phyloP scores from a whole-genome alignment of 1,140 invertebrate genomes.

The Octopus sinensis region DNA sequence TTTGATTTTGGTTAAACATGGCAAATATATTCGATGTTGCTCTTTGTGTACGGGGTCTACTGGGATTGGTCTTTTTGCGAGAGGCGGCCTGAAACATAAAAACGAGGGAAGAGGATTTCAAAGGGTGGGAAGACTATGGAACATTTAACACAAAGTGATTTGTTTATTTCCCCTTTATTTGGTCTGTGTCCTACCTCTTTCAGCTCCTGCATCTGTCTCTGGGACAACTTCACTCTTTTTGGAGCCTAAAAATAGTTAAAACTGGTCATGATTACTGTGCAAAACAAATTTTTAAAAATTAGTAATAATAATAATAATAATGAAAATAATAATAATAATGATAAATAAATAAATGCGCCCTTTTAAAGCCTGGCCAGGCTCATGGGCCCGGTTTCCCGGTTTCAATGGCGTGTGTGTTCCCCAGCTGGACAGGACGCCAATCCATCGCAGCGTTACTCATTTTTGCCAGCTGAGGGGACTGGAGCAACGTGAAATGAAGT shows the following conservation, averaged over 20 bases:
- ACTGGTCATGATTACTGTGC: background rate
- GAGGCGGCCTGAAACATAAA: slow-evolving; percentile 17
- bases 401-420: too few species aligned
- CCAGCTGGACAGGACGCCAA: too few species aligned
- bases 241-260: slow-evolving; percentile 7
- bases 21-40: slow-evolving; percentile 39
- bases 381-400: too few species aligned
- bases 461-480: too few species aligned
- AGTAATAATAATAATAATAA: too few species aligned
- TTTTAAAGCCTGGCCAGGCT: too few species aligned
- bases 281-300: background rate
- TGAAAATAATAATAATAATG: too few species aligned
- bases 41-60: slow-evolving; percentile 29
- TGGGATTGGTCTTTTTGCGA: slow-evolving; percentile 17
- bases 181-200: slow-evolving; percentile 17
- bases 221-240: slow-evolving; percentile 10
- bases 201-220: slow-evolving; percentile 20
- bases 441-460: too few species aligned
- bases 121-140: background rate
- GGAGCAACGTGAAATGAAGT: too few species aligned
- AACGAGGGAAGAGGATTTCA: background rate
- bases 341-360: too few species aligned
- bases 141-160: too few species aligned
- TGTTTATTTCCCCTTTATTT: too few species aligned
- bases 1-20: slow-evolving; percentile 35